phyloP scores from a whole-genome alignment of 2,797 vertebrate species.

The Triplophysa yarkandensis region DNA sequence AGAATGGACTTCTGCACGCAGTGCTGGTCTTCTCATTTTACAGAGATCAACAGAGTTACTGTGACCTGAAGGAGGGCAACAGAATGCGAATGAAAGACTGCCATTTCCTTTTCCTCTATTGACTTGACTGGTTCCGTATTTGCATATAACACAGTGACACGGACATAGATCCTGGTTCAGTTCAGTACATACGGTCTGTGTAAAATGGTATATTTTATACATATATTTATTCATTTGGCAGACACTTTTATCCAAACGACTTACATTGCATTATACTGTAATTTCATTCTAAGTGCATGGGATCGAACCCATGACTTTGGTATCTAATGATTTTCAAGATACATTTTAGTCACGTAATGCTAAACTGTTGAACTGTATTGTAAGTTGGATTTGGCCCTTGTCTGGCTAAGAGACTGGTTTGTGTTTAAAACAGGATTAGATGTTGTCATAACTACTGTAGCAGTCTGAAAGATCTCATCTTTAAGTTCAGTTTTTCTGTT shows the following conservation, averaged over 20 bases:
- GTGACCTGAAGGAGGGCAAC: constrained; percentile 36
- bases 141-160: not conserved
- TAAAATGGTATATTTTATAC: not conserved
- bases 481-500: not conserved
- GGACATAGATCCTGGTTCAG: not conserved
- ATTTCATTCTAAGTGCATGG: too few relatives aligned
- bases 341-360: too few relatives aligned
- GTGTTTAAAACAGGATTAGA: constrained; percentile 32
- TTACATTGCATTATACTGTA: too few relatives aligned
- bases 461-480: constrained; percentile 2
- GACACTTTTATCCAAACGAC: too few relatives aligned
- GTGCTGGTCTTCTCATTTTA: constrained; percentile 26
- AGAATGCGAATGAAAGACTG: not conserved
- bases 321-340: too few relatives aligned
- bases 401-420: constrained; percentile 10
- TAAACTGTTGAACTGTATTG: not conserved
- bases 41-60: constrained; percentile 16
- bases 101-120: not conserved
- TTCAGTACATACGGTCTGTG: not conserved
- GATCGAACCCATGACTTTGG: too few relatives aligned
- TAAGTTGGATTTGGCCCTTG: not conserved
- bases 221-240: too few relatives aligned
- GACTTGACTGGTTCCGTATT: not conserved
- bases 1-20: constrained; percentile 12
- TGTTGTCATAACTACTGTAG: constrained; percentile 19